Evolutionary conservation across 2,797 vertebrate species (phyloP).

Genomic region (Chelonia mydas): DNA sequence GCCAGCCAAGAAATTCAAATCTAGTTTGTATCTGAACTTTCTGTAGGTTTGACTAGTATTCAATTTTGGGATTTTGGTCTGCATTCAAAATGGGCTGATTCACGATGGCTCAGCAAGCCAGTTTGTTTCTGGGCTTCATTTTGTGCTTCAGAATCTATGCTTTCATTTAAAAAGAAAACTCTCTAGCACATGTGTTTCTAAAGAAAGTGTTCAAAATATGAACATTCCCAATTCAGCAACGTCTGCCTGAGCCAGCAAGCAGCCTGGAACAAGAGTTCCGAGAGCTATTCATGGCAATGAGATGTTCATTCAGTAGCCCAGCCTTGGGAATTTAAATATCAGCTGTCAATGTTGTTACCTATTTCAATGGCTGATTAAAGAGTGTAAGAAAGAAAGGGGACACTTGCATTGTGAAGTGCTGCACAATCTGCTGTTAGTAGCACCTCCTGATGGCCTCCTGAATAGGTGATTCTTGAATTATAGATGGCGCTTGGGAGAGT

Average conservation of each 20-base stretch:
- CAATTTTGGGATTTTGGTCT: not conserved
- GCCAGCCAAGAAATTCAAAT: not conserved
- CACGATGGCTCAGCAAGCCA: not conserved
- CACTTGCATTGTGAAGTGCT: not conserved
- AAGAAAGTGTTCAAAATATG: not conserved
- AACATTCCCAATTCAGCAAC: not conserved
- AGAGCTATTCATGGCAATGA: not conserved
- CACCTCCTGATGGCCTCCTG: not conserved
- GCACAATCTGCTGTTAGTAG: fast-evolving
- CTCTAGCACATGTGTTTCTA: not conserved
- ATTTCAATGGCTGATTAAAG: not conserved
- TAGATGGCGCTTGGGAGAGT: not conserved
- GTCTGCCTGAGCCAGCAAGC: not conserved
- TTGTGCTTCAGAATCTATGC: not conserved
- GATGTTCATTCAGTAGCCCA: not conserved
- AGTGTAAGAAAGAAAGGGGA: not conserved
- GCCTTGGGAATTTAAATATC: constrained; percentile 9
- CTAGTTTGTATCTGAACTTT: not conserved
- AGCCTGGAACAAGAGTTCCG: not conserved
- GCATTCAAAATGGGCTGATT: not conserved
- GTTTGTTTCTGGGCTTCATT: not conserved
- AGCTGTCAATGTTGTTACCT: not conserved
- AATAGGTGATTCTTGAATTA: not conserved
- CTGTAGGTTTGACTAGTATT: not conserved
- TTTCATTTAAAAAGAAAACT: not conserved